These are phyloP conservation scores for Cactoblastis cactorum DNA, from an alignment of 2,888 invertebrate species.

Conservation along the genomic window DNA sequence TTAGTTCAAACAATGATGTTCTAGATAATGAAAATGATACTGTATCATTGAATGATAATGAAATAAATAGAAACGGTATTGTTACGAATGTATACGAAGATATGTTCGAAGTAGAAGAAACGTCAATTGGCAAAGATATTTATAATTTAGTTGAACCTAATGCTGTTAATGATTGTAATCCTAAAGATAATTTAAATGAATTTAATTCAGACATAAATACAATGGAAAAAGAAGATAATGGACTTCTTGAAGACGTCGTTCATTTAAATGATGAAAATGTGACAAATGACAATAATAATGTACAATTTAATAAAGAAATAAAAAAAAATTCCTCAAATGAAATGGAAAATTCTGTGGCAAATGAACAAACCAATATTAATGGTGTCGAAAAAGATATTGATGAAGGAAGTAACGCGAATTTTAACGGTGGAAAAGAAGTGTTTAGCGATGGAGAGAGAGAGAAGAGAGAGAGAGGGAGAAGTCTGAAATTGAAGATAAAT, in stretches of 20 bases:
- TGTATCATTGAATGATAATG: neutral
- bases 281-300: neutral
- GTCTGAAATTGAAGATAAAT: slow-evolving; percentile 39
- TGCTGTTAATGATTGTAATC: neutral
- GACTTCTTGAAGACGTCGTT: too few species aligned
- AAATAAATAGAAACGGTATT: neutral
- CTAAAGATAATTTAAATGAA: neutral
- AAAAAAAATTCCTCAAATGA: neutral
- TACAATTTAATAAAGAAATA: neutral
- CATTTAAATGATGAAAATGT: neutral
- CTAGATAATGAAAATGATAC: neutral
- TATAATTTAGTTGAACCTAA: neutral
- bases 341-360: too few species aligned
- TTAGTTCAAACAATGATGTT: slow-evolving; percentile 11
- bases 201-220: neutral
- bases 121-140: neutral
- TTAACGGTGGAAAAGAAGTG: neutral
- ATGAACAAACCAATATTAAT: neutral
- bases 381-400: neutral
- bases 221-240: neutral
- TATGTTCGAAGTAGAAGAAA: neutral
- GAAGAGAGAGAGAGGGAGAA: slow-evolving; percentile 16
- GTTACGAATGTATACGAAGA: slow-evolving; percentile 1
- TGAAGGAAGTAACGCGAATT: neutral
- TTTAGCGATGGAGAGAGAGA: slow-evolving; percentile 9